Percentiles rank a stretch among this genome's conserved stretches.
Evolutionary conservation across 2,888 invertebrate genomes (phyloP).

Genomic region (Drosophila lutescens): DNA sequence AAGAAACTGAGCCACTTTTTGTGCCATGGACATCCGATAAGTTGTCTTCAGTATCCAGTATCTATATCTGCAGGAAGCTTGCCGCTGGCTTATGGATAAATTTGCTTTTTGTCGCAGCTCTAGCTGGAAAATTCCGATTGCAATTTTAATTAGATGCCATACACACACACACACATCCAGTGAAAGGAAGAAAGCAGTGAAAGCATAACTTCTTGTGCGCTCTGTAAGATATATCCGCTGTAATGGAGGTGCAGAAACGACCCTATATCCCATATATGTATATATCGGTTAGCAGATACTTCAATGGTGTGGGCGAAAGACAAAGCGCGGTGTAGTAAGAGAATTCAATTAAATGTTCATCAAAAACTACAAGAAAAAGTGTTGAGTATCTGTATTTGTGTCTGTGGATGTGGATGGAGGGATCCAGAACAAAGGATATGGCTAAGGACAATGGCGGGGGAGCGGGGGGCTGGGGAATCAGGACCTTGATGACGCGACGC

Average conservation of each 20-base stretch:
- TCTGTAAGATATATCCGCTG: slow-evolving; percentile 2
- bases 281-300: slow-evolving; percentile 4
- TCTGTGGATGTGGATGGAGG: slow-evolving; percentile 41
- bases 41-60: slow-evolving; percentile 11
- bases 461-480: slow-evolving; percentile 1
- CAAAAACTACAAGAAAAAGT: slow-evolving; percentile 77
- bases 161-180: slow-evolving; percentile 13
- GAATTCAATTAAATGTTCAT: slow-evolving; percentile 79
- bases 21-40: slow-evolving; percentile 26
- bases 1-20: slow-evolving; percentile 3
- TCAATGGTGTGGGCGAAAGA: slow-evolving; percentile 41
- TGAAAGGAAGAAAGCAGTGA: slow-evolving; percentile 19
- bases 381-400: slow-evolving; percentile 40
- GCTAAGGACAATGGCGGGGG: slow-evolving; percentile 8
- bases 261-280: background rate
- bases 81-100: slow-evolving; percentile 44
- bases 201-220: slow-evolving; percentile 56
- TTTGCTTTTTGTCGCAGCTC: slow-evolving; percentile 37
- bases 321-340: slow-evolving; percentile 55
- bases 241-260: slow-evolving; percentile 8
- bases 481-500: slow-evolving; percentile 50
- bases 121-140: slow-evolving; percentile 58
- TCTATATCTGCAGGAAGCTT: slow-evolving; percentile 22
- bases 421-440: slow-evolving; percentile 36
- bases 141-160: slow-evolving; percentile 72